Base-by-base conservation (phyloP, 2,888 invertebrate species). In the Phortica okadai region DNA sequence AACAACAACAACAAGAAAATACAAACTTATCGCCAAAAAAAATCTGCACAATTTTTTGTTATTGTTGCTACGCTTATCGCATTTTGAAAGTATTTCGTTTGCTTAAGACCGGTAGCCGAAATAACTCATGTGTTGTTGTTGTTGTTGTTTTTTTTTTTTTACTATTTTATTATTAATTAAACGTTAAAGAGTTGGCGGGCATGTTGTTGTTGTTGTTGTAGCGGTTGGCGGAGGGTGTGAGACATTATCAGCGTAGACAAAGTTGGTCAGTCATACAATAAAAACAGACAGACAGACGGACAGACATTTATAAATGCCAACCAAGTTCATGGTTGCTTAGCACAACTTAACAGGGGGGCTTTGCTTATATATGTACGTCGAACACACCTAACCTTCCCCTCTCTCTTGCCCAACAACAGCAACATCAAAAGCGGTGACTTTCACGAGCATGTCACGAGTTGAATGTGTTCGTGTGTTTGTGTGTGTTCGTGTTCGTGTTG, bases 91-190 rank as follows among this genome's bases (percentile, higher is more conserved):
- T 33, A 33, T 33, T 33, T 33, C 33, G 33, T 84, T 84, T 84
- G 84, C 85, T 85, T 84, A 85, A 85, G 84, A 86, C 85, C 86
- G 84, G 85, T 86, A 85, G 85, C 85, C 84, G 84, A 83, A 56
- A 56, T 5, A 14, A 6, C n/a, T 33, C 33, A 33, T 33, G 33
- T 33, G 33, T 33, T 33, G 33, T 33, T 33, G 33, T 33, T 33
- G 33, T 33, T 33, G 2, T 33, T 84, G 81, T 79, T 41, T 33
- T 33, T 33, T 84, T 82, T 79, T 41, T 58, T 73, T 25, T 16
- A 33, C 6, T 50, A 16, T 50, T 80, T 74, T 69, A 74, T 66
- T 42, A 66, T 66, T 42, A 66, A 66, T 66, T 66, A 66, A 66
- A 44, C 33, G 62, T 21, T 62, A 21, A 62, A 42, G 7, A 33